phyloP scores from a whole-genome alignment of 1,140 invertebrate genomes.

The Phymorhynchus buccinoides region DNA sequence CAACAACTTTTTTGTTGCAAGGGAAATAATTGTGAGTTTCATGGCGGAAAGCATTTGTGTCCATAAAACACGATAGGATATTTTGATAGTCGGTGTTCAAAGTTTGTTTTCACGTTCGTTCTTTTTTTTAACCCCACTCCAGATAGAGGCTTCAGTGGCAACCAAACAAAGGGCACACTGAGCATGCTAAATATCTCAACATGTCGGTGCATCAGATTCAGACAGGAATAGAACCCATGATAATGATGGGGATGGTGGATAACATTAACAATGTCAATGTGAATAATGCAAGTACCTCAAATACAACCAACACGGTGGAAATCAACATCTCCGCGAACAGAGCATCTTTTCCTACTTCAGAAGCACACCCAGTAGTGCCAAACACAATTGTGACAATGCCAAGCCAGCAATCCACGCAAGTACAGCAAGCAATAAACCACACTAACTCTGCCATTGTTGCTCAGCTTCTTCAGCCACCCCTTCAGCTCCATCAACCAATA shows the following conservation, averaged over 20 bases:
- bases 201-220: conserved; percentile 36
- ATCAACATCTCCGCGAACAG: conserved; percentile 26
- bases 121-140: neutral
- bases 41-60: conserved; percentile 36
- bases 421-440: neutral
- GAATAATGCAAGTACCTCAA: too few relatives aligned
- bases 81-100: neutral
- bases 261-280: too few relatives aligned
- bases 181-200: conserved; percentile 15
- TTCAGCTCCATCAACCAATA: neutral
- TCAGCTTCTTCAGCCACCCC: neutral
- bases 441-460: neutral
- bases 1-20: neutral
- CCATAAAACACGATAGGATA: neutral
- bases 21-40: neutral
- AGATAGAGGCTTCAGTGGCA: neutral
- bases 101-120: neutral
- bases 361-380: conserved; percentile 26
- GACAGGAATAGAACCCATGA: conserved; percentile 35
- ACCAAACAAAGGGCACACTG: neutral
- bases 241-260: conserved; percentile 35
- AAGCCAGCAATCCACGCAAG: conserved; percentile 13
- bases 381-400: conserved; percentile 28
- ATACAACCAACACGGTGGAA: conserved; percentile 6
- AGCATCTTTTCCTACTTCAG: conserved; percentile 7